Conservation (phyloP, 2,888 invertebrate species). For the Gandaritis pyraliata region DNA sequence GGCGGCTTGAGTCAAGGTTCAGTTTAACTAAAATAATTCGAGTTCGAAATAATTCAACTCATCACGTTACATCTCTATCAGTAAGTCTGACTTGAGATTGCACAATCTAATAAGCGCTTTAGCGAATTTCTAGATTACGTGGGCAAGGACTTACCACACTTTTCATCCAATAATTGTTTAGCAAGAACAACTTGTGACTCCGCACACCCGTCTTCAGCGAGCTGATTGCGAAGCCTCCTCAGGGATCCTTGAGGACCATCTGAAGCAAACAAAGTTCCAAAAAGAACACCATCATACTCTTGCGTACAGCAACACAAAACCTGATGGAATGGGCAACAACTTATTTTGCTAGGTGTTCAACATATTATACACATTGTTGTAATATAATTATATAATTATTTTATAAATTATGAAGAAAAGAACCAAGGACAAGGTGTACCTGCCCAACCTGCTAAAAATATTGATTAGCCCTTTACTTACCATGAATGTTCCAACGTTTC, state of each 20-base stretch:
- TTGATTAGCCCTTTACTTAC: slow-evolving; percentile 79
- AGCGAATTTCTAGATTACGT: too few species aligned
- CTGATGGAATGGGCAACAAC: background rate
- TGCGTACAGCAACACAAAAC: too few species aligned
- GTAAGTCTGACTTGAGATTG: too few species aligned
- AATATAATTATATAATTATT: too few species aligned
- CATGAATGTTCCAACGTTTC: slow-evolving; percentile 91
- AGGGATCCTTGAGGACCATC: slow-evolving; percentile 88
- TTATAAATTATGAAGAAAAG: background rate
- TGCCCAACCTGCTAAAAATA: slow-evolving; percentile 1
- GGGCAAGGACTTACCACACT: slow-evolving; percentile 84
- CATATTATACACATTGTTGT: too few species aligned
- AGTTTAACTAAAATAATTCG: too few species aligned
- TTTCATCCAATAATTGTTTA: slow-evolving; percentile 91
- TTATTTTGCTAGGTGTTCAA: too few species aligned
- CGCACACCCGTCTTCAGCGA: slow-evolving; percentile 95
- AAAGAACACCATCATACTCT: slow-evolving; percentile 52
- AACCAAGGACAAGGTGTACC: slow-evolving; percentile 22
- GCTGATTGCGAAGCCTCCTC: slow-evolving; percentile 86
- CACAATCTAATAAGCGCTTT: too few species aligned
- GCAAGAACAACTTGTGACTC: slow-evolving; percentile 95
- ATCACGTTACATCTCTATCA: too few species aligned
- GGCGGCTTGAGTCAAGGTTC: too few species aligned
- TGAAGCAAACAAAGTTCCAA: slow-evolving; percentile 65
- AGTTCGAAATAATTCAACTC: too few species aligned